These are phyloP conservation scores for Branchinecta lindahli DNA, from an alignment of 1,140 invertebrate species.

Conservation along the genomic window DNA sequence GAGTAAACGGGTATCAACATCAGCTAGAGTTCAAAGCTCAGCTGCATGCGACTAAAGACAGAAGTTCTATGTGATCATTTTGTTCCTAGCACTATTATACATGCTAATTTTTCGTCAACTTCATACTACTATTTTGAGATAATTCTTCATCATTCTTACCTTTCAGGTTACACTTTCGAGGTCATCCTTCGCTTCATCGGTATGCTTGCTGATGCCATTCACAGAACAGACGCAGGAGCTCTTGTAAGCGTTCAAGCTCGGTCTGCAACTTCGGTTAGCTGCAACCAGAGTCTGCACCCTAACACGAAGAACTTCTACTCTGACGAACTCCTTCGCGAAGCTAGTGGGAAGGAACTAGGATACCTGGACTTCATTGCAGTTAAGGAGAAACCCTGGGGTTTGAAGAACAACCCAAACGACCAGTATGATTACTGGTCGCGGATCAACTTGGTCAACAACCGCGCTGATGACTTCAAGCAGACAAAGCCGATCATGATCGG, in stretches of 20 bases:
- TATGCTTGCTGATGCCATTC: background rate
- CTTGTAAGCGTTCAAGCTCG: background rate
- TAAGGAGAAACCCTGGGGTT: background rate
- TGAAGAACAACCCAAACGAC: background rate
- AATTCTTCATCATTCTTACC: too few species aligned
- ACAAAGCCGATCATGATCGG: background rate
- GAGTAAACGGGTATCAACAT: too few species aligned
- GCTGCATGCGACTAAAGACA: too few species aligned
- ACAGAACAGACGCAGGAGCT: background rate
- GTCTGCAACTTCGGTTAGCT: background rate
- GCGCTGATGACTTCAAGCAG: background rate
- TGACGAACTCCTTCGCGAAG: background rate
- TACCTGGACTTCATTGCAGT: background rate
- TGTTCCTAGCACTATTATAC: too few species aligned
- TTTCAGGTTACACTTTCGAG: background rate
- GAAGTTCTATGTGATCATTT: too few species aligned
- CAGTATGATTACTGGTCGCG: background rate
- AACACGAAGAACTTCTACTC: background rate
- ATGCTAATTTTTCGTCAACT: too few species aligned
- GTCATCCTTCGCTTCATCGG: background rate
- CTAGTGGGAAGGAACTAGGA: background rate
- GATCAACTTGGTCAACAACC: conserved; percentile 2
- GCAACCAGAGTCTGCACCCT: background rate
- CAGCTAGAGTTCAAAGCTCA: too few species aligned
- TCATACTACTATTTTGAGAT: too few species aligned